phyloP scores from a whole-genome alignment of 2,797 vertebrate genomes.

The Acanthopagrus latus region DNA sequence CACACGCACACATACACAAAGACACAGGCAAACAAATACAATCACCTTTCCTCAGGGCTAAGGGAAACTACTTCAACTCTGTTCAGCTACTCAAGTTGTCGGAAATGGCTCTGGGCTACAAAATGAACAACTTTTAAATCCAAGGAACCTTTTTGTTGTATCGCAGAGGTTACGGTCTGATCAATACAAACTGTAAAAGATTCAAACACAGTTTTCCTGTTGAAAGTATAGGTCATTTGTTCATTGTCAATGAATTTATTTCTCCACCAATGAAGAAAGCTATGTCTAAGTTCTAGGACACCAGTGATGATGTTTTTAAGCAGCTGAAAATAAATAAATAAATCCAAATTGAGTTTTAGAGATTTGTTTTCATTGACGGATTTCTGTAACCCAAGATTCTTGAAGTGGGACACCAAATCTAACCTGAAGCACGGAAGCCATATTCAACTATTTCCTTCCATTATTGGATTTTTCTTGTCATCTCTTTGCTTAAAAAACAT shows the following conservation, averaged over 20 bases:
- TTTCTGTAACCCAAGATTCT: neutral
- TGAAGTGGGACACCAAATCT: neutral
- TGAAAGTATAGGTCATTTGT: neutral
- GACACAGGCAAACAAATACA: conserved; percentile 50
- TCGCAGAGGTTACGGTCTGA: conserved; percentile 13
- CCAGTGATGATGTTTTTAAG: neutral
- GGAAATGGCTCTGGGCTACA: conserved; percentile 44
- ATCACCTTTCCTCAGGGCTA: conserved; percentile 52
- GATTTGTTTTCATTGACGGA: conserved; percentile 3
- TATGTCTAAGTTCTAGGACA: neutral
- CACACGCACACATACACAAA: neutral
- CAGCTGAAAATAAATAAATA: neutral
- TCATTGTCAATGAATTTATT: neutral
- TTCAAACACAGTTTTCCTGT: neutral
- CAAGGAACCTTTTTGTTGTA: conserved; percentile 19
- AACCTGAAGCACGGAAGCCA: neutral
- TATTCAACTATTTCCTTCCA: neutral
- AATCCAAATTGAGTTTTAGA: too few relatives aligned
- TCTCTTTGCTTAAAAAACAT: neutral
- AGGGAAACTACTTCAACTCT: conserved; percentile 39
- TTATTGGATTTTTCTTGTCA: neutral
- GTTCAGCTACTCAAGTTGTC: conserved; percentile 44
- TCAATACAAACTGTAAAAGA: conserved; percentile 6
- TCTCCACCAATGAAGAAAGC: neutral
- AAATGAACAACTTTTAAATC: conserved; percentile 36